Base-by-base conservation (phyloP, 2,113 vertebrate genomes). In the Neogobius melanostomus region DNA sequence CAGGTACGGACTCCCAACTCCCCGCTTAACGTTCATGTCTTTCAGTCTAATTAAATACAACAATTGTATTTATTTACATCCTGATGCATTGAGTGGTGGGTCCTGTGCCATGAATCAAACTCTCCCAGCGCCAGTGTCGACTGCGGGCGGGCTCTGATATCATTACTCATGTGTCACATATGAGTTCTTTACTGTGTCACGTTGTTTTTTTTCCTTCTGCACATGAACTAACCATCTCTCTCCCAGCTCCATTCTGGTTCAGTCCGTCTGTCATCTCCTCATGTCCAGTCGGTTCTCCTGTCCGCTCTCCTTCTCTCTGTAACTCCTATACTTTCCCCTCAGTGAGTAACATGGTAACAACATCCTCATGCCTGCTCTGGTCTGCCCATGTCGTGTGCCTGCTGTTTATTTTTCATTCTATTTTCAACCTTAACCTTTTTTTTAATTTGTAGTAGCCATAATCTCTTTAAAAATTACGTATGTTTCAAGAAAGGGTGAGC, bases 281-380 rank as follows among this genome's bases (percentile, higher is more conserved):
- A 86, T 95, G 86, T 94, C 94, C 93, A 97, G 96, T 95, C 86
- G 94, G 92, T 94, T 95, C 93, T 94, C 95, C 93, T 94, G 92
- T 94, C 95, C 94, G 93, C 95, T 96, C 96, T 94, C 92, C 95
- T 94, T 95, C 94, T 95, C 96, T 98, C 93, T 95, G 93, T 98
- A 90, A 95, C 96, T 95, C 87, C 95, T 96, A 82, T 96, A 91
- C 90, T 94, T 95, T 93, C 87, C 90, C 92, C 92, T 95, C 94
- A 97, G 97, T 99, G 96, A 99, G 97, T 99, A 99, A 93, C 95
- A 74, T 56, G 53, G 52, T 53, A n/a, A 7, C 66, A 88, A 88
- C 65, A 88, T 80, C 71, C 50, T 17, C 63, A 91, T 93, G 94
- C 91, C 92, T 95, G 93, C 93, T 85, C 86, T 91, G 93, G 91